A percentile compares a stretch with the other conserved stretches of the same genome.
These are phyloP conservation scores for Lathamus discolor DNA, from an alignment of 2,113 vertebrate genomes.

Conservation along the genomic window DNA sequence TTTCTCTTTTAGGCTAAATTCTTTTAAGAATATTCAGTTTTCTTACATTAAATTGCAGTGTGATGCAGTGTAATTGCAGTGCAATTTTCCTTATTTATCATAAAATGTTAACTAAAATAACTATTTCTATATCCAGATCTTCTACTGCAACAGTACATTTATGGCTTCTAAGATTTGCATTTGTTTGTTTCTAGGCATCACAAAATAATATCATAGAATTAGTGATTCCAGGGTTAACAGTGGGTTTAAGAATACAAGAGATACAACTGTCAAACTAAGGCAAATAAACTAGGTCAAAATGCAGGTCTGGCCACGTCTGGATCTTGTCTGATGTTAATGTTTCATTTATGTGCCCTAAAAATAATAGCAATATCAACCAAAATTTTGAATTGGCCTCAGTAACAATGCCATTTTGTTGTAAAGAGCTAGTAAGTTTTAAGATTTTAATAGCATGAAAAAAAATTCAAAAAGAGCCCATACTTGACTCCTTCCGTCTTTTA, in stretches of 20 bases:
- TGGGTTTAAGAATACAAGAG: neutral
- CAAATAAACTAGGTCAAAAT: neutral
- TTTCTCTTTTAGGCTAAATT: neutral
- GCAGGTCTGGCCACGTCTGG: neutral
- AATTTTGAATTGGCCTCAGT: neutral
- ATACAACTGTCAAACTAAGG: neutral
- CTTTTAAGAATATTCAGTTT: neutral
- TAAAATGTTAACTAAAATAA: neutral
- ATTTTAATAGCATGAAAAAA: neutral
- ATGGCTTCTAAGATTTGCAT: neutral
- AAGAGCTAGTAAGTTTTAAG: neutral
- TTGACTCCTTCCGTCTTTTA: neutral
- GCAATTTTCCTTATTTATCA: neutral
- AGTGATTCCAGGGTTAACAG: neutral
- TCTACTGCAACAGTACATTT: neutral
- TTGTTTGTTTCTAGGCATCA: neutral
- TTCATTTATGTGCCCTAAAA: neutral
- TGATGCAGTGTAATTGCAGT: neutral
- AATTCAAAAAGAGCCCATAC: neutral
- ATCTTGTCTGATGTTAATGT: neutral
- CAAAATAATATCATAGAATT: neutral
- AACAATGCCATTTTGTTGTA: neutral
- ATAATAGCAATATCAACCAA: neutral
- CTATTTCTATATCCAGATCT: neutral
- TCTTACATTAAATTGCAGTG: neutral